Base-by-base conservation (phyloP, 1,140 invertebrate genomes). In the Pararge aegeria region DNA sequence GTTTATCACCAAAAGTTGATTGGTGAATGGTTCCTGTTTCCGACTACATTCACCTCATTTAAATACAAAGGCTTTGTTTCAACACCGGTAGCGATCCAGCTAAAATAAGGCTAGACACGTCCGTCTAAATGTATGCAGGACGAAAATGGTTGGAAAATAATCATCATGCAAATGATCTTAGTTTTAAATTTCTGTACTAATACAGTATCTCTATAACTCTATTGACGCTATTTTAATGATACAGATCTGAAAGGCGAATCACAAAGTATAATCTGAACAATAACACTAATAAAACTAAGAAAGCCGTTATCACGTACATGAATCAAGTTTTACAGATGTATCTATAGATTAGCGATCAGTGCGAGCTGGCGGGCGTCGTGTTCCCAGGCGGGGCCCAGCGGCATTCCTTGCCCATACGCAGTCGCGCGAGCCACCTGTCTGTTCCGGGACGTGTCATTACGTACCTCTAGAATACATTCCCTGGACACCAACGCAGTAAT, bases 351-450 rank as follows among this genome's bases (percentile, higher is more conserved):
- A 55, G 65, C 55, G 61, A 57, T 63, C 68, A 57, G 66, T 60
- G 64, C 53, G 68, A 70, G 68, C 56, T 63, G 58, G 49, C 57
- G 56, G 34, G 40, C 64, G 61, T 51, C 59, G 55, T 75, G 80
- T 84, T 87, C 83, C 83, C 80, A 83, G 68, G 78, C 78, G 61
- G 42, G 57, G 59, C 51, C 57, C 61, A 64, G 66, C 66, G 68
- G 77, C 77, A 87, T 87, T 87, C 83, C 68, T 85, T 85, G 83
- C 73, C 85, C 83, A 76, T 88, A 83, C 69, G 59, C 83, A 76
- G 86, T 82, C 69, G 59, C 55, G 58, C 64, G 55, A 70, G 55
- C 69, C 76, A 78, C 76, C 79, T 83, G 74, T 70, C 71, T 75
- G 75, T 82, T 83, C 83, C 84, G 74, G 78, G 84, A 83, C 73